Percentiles rank a stretch among this genome's conserved stretches.
Evolutionary conservation across 1,140 invertebrate genomes (phyloP).

Genomic region (Idris sp.): DNA sequence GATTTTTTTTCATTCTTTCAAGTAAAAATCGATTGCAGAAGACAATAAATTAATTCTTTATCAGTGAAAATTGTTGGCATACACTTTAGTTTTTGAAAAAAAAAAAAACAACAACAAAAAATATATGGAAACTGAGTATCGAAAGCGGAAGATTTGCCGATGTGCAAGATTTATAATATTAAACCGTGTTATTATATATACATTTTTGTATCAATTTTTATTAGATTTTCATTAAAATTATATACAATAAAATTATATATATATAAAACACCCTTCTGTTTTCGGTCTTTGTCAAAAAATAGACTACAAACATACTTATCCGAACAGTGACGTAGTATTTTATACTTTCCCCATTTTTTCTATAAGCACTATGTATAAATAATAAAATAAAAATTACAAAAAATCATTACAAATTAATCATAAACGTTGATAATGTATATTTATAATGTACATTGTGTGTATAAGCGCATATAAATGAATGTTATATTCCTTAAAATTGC

Average conservation of each 20-base stretch:
- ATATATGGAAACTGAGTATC: constrained; percentile 8
- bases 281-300: constrained; percentile 30
- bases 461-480: constrained; percentile 67
- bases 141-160: constrained; percentile 12
- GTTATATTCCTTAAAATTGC: constrained; percentile 59
- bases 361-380: constrained; percentile 64
- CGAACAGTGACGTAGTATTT: constrained; percentile 68
- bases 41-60: neutral
- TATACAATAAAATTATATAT: no score
- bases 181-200: constrained; percentile 2
- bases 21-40: no score
- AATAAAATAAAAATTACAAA: constrained; percentile 17
- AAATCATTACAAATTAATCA: constrained; percentile 66
- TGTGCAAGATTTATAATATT: neutral
- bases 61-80: constrained; percentile 1
- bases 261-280: constrained; percentile 15
- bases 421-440: constrained; percentile 73
- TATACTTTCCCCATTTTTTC: constrained; percentile 71
- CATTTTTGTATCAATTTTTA: constrained; percentile 43
- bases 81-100: constrained; percentile 21
- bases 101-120: constrained; percentile 32
- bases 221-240: constrained; percentile 3
- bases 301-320: constrained; percentile 45
- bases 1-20: no score
- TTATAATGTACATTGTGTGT: constrained; percentile 74